Conservation (phyloP, 2,113 vertebrate genomes). For the Cottus gobio region DNA sequence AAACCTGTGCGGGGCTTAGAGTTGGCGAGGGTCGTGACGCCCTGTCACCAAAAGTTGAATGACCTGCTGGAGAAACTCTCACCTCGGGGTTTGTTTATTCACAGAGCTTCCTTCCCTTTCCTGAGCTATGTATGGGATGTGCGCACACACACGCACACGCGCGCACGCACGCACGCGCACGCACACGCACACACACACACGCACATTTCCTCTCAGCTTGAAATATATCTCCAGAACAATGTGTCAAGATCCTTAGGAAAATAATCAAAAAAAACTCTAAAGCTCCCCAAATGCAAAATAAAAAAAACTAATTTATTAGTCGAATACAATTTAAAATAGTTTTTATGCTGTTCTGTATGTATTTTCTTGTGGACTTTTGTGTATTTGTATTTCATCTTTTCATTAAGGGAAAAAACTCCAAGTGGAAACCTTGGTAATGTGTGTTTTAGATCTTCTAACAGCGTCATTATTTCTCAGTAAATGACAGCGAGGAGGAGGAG, state of each 20-base stretch:
- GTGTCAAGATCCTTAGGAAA: not conserved
- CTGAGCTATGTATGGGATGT: slow-evolving; percentile 31
- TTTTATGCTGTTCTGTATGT: not conserved
- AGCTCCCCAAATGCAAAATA: not conserved
- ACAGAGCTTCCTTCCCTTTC: slow-evolving; percentile 66
- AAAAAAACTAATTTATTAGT: not conserved
- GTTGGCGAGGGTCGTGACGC: not conserved
- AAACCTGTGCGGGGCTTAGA: not conserved
- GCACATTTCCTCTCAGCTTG: slow-evolving; percentile 40
- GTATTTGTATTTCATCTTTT: not conserved
- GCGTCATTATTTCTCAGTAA: not conserved
- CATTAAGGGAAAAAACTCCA: not conserved
- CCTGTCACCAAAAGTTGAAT: slow-evolving; percentile 17
- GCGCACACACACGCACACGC: not conserved
- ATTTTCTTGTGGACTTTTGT: not conserved
- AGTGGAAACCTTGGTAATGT: not conserved
- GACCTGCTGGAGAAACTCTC: slow-evolving; percentile 14
- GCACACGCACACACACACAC: slow-evolving; percentile 6
- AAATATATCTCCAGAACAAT: not conserved
- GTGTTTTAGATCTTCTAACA: not conserved
- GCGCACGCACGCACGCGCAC: not conserved
- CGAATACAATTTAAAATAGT: not conserved
- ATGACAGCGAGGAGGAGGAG: not conserved
- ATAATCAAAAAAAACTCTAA: no score
- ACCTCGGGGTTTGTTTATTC: slow-evolving; percentile 49